phyloP scores from a whole-genome alignment of 2,888 invertebrate species.

The Eudemis profundana region DNA sequence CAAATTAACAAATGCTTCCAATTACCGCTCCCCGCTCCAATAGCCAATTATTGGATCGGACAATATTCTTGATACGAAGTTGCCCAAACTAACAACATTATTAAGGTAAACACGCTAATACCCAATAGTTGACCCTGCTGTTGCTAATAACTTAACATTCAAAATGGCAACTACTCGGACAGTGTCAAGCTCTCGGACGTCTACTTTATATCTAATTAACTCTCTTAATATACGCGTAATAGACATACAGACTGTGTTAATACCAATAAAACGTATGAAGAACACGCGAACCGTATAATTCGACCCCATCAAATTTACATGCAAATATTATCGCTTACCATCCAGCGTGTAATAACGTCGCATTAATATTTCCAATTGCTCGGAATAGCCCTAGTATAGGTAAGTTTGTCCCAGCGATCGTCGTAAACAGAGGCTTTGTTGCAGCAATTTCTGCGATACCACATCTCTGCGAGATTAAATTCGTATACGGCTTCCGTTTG shows the following conservation, averaged over 20 bases:
- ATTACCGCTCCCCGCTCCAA: too few species aligned
- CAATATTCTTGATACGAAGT: too few species aligned
- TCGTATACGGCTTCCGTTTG: slow-evolving; percentile 77
- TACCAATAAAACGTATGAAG: slow-evolving; percentile 17
- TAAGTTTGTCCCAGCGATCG: slow-evolving; percentile 53
- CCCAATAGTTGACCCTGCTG: too few species aligned
- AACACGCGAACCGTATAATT: slow-evolving; percentile 24
- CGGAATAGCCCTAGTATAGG: slow-evolving; percentile 32
- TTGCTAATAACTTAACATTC: too few species aligned
- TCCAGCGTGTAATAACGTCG: slow-evolving; percentile 28
- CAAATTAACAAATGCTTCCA: too few species aligned
- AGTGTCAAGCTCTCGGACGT: too few species aligned
- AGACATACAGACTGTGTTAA: background rate
- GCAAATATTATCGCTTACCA: slow-evolving; percentile 41
- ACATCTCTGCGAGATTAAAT: slow-evolving; percentile 83
- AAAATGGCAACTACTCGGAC: too few species aligned
- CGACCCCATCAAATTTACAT: slow-evolving; percentile 40
- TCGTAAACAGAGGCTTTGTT: slow-evolving; percentile 76
- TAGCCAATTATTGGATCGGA: too few species aligned
- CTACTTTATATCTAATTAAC: background rate
- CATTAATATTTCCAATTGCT: slow-evolving; percentile 43
- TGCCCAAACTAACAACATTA: too few species aligned
- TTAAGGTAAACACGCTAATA: too few species aligned
- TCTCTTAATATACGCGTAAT: background rate
- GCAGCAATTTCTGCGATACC: slow-evolving; percentile 79